Conservation (phyloP, 1,140 invertebrate species). For the Battus philenor region DNA sequence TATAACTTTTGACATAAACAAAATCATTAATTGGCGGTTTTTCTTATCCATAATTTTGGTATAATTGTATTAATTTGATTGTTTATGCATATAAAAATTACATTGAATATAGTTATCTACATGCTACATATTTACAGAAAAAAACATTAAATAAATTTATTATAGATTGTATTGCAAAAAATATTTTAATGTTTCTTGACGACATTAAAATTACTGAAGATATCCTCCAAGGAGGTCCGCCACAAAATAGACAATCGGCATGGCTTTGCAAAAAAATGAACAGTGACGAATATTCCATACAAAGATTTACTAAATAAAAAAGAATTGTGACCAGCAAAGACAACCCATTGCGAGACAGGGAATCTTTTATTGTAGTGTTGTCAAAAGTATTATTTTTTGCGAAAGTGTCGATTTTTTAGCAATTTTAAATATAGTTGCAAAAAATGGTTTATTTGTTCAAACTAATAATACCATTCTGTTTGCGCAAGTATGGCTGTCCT, state of each 20-base stretch:
- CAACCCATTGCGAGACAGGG: constrained; percentile 24
- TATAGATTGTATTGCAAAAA: no score
- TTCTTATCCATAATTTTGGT: no score
- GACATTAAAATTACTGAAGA: no score
- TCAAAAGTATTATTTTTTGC: constrained; percentile 40
- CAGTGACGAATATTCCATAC: constrained; percentile 35
- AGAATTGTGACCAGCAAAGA: constrained; percentile 32
- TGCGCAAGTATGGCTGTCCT: constrained; percentile 37
- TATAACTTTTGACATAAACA: no score
- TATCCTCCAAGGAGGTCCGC: no score
- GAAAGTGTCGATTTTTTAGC: constrained; percentile 36
- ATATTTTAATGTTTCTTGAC: no score
- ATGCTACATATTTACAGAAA: no score
- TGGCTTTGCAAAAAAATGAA: constrained; percentile 25
- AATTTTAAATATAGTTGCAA: constrained; percentile 44
- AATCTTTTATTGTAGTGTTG: constrained; percentile 36
- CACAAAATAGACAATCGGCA: constrained; percentile 31
- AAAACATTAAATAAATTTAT: no score
- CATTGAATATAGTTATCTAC: no score
- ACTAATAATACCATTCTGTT: constrained; percentile 33
- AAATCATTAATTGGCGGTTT: no score
- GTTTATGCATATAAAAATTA: no score
- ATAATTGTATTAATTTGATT: no score
- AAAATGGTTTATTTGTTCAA: constrained; percentile 42
- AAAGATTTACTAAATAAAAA: constrained; percentile 40